phyloP scores from a whole-genome alignment of 2,113 vertebrate genomes.

The Theristicus caerulescens region DNA sequence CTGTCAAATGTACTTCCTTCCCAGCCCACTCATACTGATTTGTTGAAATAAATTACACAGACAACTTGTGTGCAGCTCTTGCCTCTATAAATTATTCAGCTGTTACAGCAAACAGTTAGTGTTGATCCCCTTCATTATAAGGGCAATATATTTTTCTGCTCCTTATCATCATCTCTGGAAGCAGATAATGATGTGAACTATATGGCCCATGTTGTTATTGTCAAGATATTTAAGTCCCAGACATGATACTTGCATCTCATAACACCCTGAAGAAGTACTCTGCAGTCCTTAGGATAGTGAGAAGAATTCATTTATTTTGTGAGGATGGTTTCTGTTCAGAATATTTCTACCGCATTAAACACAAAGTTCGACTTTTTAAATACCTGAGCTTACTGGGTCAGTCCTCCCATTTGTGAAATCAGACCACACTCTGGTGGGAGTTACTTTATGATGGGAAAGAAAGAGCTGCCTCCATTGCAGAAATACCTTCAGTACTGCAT shows the following conservation, averaged over 20 bases:
- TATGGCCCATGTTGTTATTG: not conserved
- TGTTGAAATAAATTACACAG: not conserved
- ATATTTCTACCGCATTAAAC: not conserved
- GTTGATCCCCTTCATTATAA: not conserved
- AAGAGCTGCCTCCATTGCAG: not conserved
- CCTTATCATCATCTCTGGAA: not conserved
- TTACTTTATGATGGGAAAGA: not conserved
- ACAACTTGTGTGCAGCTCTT: not conserved
- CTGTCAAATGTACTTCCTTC: not conserved
- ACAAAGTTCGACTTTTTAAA: not conserved
- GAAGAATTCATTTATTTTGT: not conserved
- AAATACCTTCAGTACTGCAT: not conserved
- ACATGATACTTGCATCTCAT: not conserved
- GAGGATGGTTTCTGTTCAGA: not conserved
- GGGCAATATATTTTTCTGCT: not conserved
- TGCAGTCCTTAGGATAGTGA: not conserved
- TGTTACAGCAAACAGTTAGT: not conserved
- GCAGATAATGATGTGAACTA: not conserved
- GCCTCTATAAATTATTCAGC: not conserved
- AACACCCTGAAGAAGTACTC: not conserved
- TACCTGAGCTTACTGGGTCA: not conserved
- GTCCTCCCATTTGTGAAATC: not conserved
- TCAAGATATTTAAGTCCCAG: not conserved
- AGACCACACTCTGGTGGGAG: not conserved
- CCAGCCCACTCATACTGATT: not conserved